Conservation (phyloP, 2,113 vertebrate species). For the Scomber japonicus region DNA sequence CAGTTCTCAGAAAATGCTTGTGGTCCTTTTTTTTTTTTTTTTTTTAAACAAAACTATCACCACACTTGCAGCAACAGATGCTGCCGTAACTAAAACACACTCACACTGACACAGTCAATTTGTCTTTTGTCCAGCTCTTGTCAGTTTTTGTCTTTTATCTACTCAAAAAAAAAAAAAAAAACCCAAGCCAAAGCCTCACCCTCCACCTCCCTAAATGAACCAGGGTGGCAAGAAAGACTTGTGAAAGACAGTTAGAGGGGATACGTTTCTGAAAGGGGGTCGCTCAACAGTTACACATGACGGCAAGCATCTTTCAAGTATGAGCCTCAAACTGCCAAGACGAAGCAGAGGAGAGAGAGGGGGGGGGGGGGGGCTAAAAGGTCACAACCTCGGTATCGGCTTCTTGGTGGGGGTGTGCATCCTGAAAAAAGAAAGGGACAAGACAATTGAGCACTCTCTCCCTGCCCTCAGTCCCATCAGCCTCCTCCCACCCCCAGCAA, state of each 20-base stretch:
- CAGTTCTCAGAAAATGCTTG: slow-evolving; percentile 32
- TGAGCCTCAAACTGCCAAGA: slow-evolving; percentile 13
- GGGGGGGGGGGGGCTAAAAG: slow-evolving; percentile 41
- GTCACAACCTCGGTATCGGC: slow-evolving; percentile 70
- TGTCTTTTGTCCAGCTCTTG: slow-evolving; percentile 54
- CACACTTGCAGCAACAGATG: slow-evolving; percentile 66
- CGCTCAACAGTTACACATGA: slow-evolving; percentile 49
- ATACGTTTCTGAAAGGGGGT: slow-evolving; percentile 37
- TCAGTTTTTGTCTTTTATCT: slow-evolving; percentile 66
- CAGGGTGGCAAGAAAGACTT: slow-evolving; percentile 32
- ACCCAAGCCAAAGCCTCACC: neutral
- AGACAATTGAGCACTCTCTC: slow-evolving; percentile 78
- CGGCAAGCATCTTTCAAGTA: slow-evolving; percentile 56
- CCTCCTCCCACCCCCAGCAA: slow-evolving; percentile 55
- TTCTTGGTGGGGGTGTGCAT: slow-evolving; percentile 62
- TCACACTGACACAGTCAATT: slow-evolving; percentile 58
- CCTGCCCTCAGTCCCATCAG: neutral
- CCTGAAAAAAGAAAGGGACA: slow-evolving; percentile 71
- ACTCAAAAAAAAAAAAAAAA: neutral
- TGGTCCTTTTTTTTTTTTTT: slow-evolving; percentile 4
- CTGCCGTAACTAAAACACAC: slow-evolving; percentile 36
- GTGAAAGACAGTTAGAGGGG: slow-evolving; percentile 53
- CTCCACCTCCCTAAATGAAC: slow-evolving; percentile 34
- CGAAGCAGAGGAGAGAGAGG: neutral
- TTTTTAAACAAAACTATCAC: slow-evolving; percentile 32